These are phyloP conservation scores for Catostomus latipinnis DNA, from an alignment of 2,797 vertebrate species.

Conservation along the genomic window DNA sequence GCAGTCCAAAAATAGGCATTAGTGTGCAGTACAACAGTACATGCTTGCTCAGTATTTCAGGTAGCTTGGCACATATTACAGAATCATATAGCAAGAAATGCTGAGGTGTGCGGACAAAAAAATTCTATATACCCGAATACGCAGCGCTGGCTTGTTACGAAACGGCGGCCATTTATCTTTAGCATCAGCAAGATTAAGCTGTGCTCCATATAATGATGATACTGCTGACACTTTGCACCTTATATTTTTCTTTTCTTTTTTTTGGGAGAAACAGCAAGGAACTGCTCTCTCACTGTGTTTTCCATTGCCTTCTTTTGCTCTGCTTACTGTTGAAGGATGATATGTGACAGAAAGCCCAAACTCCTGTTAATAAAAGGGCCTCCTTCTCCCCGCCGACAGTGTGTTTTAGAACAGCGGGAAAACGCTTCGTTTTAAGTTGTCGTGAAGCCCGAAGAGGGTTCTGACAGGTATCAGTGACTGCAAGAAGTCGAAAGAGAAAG, in stretches of 20 bases:
- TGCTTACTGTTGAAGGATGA: slow-evolving; percentile 46
- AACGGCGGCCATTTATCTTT: slow-evolving; percentile 35
- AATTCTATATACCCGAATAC: slow-evolving; percentile 38
- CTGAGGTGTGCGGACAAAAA: slow-evolving; percentile 18
- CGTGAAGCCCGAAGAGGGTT: slow-evolving; percentile 41
- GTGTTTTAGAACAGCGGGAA: slow-evolving; percentile 52
- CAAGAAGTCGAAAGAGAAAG: slow-evolving; percentile 36
- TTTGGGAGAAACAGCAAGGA: slow-evolving; percentile 35
- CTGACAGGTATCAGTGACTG: slow-evolving; percentile 56
- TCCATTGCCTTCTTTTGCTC: slow-evolving; percentile 20
- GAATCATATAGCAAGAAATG: slow-evolving; percentile 35
- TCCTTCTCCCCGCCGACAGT: slow-evolving; percentile 38
- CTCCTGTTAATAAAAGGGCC: slow-evolving; percentile 55
- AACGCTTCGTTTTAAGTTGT: slow-evolving; percentile 55
- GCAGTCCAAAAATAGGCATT: slow-evolving; percentile 34
- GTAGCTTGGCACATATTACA: slow-evolving; percentile 17
- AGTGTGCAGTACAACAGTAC: background rate
- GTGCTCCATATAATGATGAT: slow-evolving; percentile 31
- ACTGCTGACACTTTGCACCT: slow-evolving; percentile 52
- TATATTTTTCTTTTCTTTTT: slow-evolving; percentile 48
- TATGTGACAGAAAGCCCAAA: slow-evolving; percentile 61
- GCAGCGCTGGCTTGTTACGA: slow-evolving; percentile 31
- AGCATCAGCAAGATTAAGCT: slow-evolving; percentile 45
- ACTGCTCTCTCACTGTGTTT: slow-evolving; percentile 19
- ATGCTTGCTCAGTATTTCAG: slow-evolving; percentile 33